Evolutionary conservation across 1,140 invertebrate genomes (phyloP).

Genomic region (Pseudomyrmex gracilis): DNA sequence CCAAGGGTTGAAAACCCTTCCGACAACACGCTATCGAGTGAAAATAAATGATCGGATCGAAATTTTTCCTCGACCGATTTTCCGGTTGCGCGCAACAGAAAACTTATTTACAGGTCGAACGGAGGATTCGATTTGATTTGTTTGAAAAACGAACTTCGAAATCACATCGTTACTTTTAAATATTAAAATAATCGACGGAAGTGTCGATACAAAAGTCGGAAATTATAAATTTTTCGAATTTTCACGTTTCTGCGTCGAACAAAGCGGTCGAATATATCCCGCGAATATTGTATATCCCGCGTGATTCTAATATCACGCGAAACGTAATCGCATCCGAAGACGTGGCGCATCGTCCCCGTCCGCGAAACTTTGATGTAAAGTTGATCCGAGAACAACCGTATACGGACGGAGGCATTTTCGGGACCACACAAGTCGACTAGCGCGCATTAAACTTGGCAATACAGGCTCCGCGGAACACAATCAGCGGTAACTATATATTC

Average conservation of each 20-base stretch:
- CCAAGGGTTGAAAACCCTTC: constrained; percentile 52
- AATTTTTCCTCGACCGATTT: constrained; percentile 35
- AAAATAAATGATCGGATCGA: constrained; percentile 37
- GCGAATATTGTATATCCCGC: constrained; percentile 15
- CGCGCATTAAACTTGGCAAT: constrained; percentile 76
- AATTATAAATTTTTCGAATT: not conserved
- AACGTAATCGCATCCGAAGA: constrained; percentile 35
- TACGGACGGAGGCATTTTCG: constrained; percentile 48
- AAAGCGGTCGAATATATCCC: constrained; percentile 7
- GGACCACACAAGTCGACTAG: constrained; percentile 76
- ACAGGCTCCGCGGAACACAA: constrained; percentile 73
- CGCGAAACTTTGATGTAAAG: constrained; percentile 42
- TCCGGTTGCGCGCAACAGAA: constrained; percentile 10
- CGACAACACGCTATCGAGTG: constrained; percentile 5
- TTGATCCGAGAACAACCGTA: constrained; percentile 28
- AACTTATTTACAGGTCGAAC: not conserved
- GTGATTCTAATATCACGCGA: constrained; percentile 2
- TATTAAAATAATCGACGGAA: too few relatives aligned
- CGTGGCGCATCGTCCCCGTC: not conserved
- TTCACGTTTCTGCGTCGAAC: not conserved
- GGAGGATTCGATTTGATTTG: not conserved
- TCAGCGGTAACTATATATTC: constrained; percentile 79
- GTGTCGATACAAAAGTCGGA: not conserved
- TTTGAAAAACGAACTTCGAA: not conserved
- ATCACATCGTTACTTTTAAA: not conserved